Percentiles rank a stretch among this genome's conserved stretches.
phyloP scores from a whole-genome alignment of 2,113 vertebrate species.

The Haplochromis burtoni region DNA sequence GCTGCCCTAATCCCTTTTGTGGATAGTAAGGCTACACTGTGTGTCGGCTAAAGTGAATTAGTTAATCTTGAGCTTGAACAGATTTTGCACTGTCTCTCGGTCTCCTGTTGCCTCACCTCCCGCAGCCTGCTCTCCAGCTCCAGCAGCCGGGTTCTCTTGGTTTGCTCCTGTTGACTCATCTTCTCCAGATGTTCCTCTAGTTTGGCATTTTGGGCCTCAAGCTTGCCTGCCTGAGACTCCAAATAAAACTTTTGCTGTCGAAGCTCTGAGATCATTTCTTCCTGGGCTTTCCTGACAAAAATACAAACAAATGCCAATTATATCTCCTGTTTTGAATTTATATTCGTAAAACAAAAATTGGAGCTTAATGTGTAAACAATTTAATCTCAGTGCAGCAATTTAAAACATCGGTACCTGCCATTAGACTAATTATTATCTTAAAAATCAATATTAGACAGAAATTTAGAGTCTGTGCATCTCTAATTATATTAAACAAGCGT shows the following conservation, averaged over 20 bases:
- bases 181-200: constrained; percentile 95
- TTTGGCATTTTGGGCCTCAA: constrained; percentile 95
- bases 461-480: background rate
- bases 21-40: background rate
- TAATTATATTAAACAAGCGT: background rate
- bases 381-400: background rate
- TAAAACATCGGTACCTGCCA: background rate
- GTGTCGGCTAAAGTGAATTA: constrained; percentile 26
- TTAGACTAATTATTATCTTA: background rate
- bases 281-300: constrained; percentile 91
- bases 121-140: constrained; percentile 87
- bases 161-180: constrained; percentile 94
- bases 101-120: constrained; percentile 41
- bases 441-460: background rate
- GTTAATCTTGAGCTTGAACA: constrained; percentile 11
- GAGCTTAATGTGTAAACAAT: background rate
- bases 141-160: constrained; percentile 84
- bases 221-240: constrained; percentile 95
- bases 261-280: constrained; percentile 99
- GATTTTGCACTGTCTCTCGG: background rate
- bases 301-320: background rate
- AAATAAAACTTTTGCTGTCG: constrained; percentile 98
- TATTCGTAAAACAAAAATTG: background rate
- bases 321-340: background rate
- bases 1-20: constrained; percentile 31